Conservation (phyloP, 2,797 vertebrate species). For the Propithecus perrieri region DNA sequence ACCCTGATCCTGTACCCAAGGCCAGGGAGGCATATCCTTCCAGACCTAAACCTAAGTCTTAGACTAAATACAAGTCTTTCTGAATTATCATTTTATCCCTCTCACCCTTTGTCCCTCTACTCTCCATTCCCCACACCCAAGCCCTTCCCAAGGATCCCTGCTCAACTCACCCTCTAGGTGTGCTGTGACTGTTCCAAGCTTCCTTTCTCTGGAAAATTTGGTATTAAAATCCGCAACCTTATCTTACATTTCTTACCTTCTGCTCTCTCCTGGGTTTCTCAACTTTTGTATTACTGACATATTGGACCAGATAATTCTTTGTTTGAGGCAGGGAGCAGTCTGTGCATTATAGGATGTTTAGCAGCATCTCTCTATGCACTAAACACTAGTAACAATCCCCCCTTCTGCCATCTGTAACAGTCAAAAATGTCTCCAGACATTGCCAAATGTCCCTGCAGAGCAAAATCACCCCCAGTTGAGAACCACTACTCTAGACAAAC, state of each 20-base stretch:
- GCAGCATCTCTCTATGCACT: not conserved
- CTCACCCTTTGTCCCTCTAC: not conserved
- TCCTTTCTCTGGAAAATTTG: conserved; percentile 9
- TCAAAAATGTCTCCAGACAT: conserved; percentile 24
- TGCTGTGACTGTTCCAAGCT: not conserved
- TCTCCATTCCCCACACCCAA: not conserved
- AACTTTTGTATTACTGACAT: conserved; percentile 8
- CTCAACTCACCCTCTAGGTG: not conserved
- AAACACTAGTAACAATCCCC: not conserved
- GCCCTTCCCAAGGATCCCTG: not conserved
- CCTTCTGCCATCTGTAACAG: not conserved
- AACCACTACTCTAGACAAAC: not conserved
- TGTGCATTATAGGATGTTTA: not conserved
- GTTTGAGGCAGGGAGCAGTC: not conserved
- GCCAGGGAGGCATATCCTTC: not conserved
- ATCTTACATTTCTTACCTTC: not conserved
- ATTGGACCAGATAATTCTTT: conserved; percentile 8
- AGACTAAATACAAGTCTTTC: not conserved
- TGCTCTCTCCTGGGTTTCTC: not conserved
- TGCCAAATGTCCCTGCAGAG: not conserved
- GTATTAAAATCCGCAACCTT: not conserved
- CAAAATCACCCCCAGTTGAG: conserved; percentile 8
- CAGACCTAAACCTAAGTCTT: conserved; percentile 18
- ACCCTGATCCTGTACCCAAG: not conserved
- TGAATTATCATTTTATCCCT: not conserved